Base-by-base conservation (phyloP, 1,140 invertebrate species). In the Ostrea edulis region DNA sequence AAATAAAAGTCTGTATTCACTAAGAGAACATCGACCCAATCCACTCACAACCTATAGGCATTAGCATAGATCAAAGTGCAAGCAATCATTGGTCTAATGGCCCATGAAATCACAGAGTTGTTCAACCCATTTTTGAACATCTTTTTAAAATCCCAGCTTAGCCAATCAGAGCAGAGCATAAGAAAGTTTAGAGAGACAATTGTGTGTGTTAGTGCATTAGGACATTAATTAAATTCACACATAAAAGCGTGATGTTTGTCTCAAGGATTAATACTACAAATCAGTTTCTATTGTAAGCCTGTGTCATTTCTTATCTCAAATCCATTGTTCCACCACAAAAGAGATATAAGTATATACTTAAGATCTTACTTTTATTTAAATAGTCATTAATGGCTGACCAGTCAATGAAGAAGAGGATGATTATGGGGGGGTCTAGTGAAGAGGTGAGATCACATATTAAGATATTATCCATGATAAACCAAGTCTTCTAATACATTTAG, bases 301-400 rank as follows among this genome's bases (percentile, higher is more conserved):
- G 68, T 77, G 68, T 77, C 68, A 77, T 77, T 77, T 35, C 68
- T 77, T 77, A 77, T 77, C 68, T 77, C 68, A 3, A 9, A 77
- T 77, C 68, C 29, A 77, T 77, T 77, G 68, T 44, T 29, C 68
- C 68, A 77, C 25, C 68, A 77, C 35, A 77, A 35, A 77, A 77
- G 68, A 77, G 68, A 77, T 77, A 77, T 77, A 77, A 77, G 68
- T 77, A 77, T 77, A 77, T 77, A 77, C 68, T 77, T 77, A 77
- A 77, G 8, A 29, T 77, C 68, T 77, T 29, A 77, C 68, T 77
- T 9, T 25, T 77, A 77, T 44, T 77, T 29, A 77, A 77, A 77
- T 77, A 77, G 68, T 77, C 68, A 77, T 77, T 77, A 77, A 77
- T 77, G 68, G 68, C 25, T 77, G 68, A 77, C 68, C 68, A 77